Evolutionary conservation across 2,797 vertebrate species (phyloP), one percentile per base, ranked within the genome.

Genomic region (Lateolabrax maculatus): DNA sequence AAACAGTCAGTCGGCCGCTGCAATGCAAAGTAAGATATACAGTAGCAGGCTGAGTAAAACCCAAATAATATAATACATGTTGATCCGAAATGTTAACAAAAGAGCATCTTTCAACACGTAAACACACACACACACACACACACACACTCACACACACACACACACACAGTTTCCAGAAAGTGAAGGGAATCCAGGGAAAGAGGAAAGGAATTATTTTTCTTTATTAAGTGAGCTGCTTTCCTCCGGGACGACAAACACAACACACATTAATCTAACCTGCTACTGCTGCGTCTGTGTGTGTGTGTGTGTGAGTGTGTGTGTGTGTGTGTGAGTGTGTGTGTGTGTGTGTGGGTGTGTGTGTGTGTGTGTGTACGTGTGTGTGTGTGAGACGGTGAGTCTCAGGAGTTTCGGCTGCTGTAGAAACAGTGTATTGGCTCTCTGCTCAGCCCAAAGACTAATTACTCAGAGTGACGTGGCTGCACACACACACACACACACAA

Each of bases 231-330:
- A 95, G 95, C 90, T 89, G 92, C 96, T 97, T 97, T 96, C 96
- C 94, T 93, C 87, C 85, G 95, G 97, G 97, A 97, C 95, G 83
- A 88, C 95, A 96, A 96, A 96, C 96, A 97, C 94, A 97, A 95
- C 96, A 96, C 97, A 98, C 97, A 98, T 98, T 98, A 98, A 99
- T 99, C 97, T 98, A 97, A 96, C 92, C 95, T 87, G 84, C 87
- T 80, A 78, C 88, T 71, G 83, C 95, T 96, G 95, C 91, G 12
- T 65, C 51, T 74, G 64, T 77, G 75, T 84, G 75, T 80, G 68
- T 79, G 79, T 77, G 84, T 70, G 80, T 85, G 71, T 85, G 69
- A 68, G 74, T 75, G 46, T 39, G 52, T 46, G 77, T 66, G 64
- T 65, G 63, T 60, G 58, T 57, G 44, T 70, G 73, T 44, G 77